phyloP scores from a whole-genome alignment of 2,113 vertebrate genomes.

The Prolemur simus region DNA sequence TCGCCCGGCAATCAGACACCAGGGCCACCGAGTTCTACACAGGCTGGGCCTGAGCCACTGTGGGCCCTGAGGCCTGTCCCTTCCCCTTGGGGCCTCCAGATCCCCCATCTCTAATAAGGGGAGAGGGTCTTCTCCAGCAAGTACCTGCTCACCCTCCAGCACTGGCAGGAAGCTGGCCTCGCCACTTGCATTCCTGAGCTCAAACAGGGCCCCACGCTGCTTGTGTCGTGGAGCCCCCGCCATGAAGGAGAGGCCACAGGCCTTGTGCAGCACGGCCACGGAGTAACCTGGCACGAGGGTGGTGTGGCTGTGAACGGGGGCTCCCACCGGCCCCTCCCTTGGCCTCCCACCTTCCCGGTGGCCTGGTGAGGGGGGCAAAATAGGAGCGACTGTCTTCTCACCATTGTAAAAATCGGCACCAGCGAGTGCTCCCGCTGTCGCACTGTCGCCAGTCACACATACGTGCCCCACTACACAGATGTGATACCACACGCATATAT shows the following conservation, averaged over 20 bases:
- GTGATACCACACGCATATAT: neutral
- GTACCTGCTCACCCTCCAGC: slow-evolving; percentile 87
- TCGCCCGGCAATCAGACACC: neutral
- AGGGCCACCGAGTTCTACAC: neutral
- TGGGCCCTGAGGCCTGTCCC: neutral
- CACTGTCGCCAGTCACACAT: neutral
- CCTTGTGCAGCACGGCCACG: slow-evolving; percentile 64
- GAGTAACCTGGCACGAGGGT: slow-evolving; percentile 82
- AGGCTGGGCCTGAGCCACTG: neutral
- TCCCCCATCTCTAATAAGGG: too few species aligned
- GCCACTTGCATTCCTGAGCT: slow-evolving; percentile 69
- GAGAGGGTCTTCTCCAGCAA: neutral
- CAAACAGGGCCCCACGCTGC: slow-evolving; percentile 82
- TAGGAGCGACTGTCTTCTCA: neutral
- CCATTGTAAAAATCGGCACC: neutral
- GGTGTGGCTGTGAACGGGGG: neutral
- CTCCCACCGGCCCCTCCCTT: neutral
- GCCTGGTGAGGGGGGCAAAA: neutral
- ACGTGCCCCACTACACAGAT: neutral
- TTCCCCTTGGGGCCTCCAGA: neutral
- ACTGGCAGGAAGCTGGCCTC: slow-evolving; percentile 58
- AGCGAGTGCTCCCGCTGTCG: accelerated
- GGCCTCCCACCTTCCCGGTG: neutral
- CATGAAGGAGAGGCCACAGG: slow-evolving; percentile 63
- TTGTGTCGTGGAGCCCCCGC: slow-evolving; percentile 85